Conservation (phyloP, 1,140 invertebrate species). For the Agrypnia vestita region DNA sequence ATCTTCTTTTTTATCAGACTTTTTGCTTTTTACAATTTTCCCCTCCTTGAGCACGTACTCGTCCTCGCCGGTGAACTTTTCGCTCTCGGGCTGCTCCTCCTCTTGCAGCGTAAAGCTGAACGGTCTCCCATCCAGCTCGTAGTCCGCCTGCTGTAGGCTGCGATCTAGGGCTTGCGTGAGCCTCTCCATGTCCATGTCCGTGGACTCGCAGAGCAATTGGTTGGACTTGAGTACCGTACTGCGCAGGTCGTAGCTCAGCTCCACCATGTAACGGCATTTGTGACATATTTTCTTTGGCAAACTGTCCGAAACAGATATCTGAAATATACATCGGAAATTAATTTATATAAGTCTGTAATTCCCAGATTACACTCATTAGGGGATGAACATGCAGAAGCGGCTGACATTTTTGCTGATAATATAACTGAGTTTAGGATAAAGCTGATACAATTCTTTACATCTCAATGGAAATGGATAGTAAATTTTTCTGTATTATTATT, state of each 20-base stretch:
- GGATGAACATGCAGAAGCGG: no score
- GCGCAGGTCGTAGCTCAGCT: conserved; percentile 56
- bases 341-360: neutral
- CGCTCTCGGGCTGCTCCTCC: neutral
- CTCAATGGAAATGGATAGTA: no score
- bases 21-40: no score
- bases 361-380: no score
- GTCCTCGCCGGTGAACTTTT: neutral
- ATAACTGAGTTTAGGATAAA: no score
- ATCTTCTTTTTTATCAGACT: no score
- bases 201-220: conserved; percentile 50
- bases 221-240: conserved; percentile 53
- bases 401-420: no score
- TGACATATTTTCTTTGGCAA: conserved; percentile 59
- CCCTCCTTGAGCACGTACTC: neutral
- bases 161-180: conserved; percentile 31
- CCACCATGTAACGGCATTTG: conserved; percentile 60
- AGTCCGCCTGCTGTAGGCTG: neutral
- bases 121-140: neutral
- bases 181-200: conserved; percentile 45
- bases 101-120: no score
- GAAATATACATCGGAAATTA: neutral
- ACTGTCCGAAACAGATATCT: conserved; percentile 37
- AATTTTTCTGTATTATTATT: no score
- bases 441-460: no score